Evolutionary conservation across 2,113 vertebrate genomes (phyloP), one percentile per base, ranked within the genome.

Genomic region (Lota lota): DNA sequence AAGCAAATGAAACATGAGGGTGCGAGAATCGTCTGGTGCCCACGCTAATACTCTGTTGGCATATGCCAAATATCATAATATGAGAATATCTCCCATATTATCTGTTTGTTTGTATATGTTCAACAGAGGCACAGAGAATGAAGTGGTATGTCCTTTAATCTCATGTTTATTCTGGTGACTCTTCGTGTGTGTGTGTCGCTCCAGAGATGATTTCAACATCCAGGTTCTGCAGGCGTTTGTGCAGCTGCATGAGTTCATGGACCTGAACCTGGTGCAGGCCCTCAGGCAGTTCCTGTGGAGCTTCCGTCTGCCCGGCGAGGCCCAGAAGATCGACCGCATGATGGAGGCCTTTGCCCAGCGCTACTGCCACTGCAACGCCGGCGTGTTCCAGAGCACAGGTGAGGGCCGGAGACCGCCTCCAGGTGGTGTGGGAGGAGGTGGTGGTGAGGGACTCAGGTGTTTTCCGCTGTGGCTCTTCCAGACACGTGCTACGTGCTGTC

Each of bases 251-350:
- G 97, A 99, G 90, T 99, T 99, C 90, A 94, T 95, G 0, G 97
- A 98, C 86, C 91, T 99, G 66, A 98, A 99, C 91, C 93, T 99
- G 4, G 96, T 99, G 20, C 93, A 94, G 84, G 93, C 93, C 8
- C 90, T 94, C 64, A 94, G 97, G 79, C 97, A 99, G 91, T 99
- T 99, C 82, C 92, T 99, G 61, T 99, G 97, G 97, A 99, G 97
- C 88, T 99, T 99, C 79, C 90, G 97, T 8, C 90, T 99, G 80
- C 97, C 97, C 0, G 97, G 97, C 0, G 97, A 99, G 84, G 97
- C 97, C 0, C 97, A 99, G 90, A 99, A 99, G 90, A 99, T 99
- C 0, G 97, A 99, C 90, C 93, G 97, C 47, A 99, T 99, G 97
- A 99, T 99, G 97, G 97, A 99, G 87, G 95, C 97, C 0, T 99